Base-by-base conservation (phyloP, 2,797 vertebrate genomes). In the Gallinago stenura region DNA sequence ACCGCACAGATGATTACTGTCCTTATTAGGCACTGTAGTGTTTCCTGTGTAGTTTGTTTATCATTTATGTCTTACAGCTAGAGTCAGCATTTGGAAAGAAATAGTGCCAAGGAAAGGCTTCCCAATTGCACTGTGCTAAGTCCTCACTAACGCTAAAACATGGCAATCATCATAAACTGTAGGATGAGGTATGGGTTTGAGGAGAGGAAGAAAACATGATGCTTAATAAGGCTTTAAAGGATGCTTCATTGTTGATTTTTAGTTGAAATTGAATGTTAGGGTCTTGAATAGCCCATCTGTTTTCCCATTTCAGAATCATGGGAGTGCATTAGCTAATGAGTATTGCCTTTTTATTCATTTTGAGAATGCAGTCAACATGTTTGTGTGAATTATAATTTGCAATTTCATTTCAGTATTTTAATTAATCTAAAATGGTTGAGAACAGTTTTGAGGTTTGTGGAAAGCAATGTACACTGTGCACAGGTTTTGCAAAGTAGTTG, bases 191-290 rank as follows among this genome's bases (percentile, higher is more conserved):
- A 53, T 1, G 1, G 9, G 15, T 80, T 78, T 89, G 72, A 90
- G 28, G n/a, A 91, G 62, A 60, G 39, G 41, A 94, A 50, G 50
- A 94, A 90, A 91, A 43, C 28, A 15, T 68, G 22, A 70, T 87
- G 53, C 45, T 79, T 82, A 90, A 92, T 91, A 91, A 84, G 71
- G 70, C 93, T 95, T 93, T 94, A 95, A 82, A 90, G 78, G 68
- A 53, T 80, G 41, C 31, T 87, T 94, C 48, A 19, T 60, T 94
- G 58, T 70, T 92, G 60, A 80, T 68, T 77, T 90, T 70, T 65
- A 77, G 48, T 88, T 88, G 24, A 84, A 87, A 95, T 61, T 84
- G 60, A 83, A 24, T 64, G 10, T 70, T 89, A 87, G 14, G 64
- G 17, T 22, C 30, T 80, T 82, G 56, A 85, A 77, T 91, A 54